phyloP scores from a whole-genome alignment of 2,113 vertebrate species.

The Petrocephalus zakoni region DNA sequence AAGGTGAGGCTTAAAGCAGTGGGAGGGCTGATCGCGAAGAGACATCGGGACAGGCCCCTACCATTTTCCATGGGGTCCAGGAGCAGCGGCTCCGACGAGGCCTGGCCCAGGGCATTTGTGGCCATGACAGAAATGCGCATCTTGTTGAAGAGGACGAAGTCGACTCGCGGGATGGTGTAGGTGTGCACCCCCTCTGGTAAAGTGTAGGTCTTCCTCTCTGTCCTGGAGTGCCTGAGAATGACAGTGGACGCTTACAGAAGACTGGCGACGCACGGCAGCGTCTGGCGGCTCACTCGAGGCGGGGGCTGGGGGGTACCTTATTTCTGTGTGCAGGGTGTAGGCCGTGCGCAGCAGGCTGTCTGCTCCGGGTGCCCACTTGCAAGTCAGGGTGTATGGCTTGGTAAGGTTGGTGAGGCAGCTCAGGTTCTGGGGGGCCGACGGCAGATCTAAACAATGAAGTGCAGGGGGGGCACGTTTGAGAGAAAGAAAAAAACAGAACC shows the following conservation, averaged over 20 bases:
- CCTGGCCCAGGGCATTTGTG: slow-evolving; percentile 67
- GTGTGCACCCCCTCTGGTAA: slow-evolving; percentile 33
- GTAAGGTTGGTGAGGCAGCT: slow-evolving; percentile 71
- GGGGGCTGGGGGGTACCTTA: slow-evolving; percentile 4
- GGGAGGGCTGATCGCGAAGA: not conserved
- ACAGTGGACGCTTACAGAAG: not conserved
- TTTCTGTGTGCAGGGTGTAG: slow-evolving; percentile 54
- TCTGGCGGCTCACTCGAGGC: not conserved
- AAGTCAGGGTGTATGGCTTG: slow-evolving; percentile 53
- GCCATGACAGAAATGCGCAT: slow-evolving; percentile 72
- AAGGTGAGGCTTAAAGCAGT: not conserved
- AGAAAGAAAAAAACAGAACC: not conserved
- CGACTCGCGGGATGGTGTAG: slow-evolving; percentile 62
- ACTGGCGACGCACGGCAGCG: slow-evolving; percentile 20
- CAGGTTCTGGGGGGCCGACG: slow-evolving; percentile 66
- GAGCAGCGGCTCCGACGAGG: slow-evolving; percentile 50
- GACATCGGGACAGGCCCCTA: not conserved
- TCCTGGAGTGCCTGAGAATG: slow-evolving; percentile 27
- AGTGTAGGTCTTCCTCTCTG: slow-evolving; percentile 29
- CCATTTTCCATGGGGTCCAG: slow-evolving; percentile 71
- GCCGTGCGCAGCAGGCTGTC: slow-evolving; percentile 60
- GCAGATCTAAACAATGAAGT: slow-evolving; percentile 60
- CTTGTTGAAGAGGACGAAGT: slow-evolving; percentile 54
- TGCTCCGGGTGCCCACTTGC: slow-evolving; percentile 68
- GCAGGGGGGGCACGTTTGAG: not conserved